Evolutionary conservation across 2,888 invertebrate genomes (phyloP), one percentile per base, ranked within the genome.

Genomic region (Hydrotaea cyrtoneurina): DNA sequence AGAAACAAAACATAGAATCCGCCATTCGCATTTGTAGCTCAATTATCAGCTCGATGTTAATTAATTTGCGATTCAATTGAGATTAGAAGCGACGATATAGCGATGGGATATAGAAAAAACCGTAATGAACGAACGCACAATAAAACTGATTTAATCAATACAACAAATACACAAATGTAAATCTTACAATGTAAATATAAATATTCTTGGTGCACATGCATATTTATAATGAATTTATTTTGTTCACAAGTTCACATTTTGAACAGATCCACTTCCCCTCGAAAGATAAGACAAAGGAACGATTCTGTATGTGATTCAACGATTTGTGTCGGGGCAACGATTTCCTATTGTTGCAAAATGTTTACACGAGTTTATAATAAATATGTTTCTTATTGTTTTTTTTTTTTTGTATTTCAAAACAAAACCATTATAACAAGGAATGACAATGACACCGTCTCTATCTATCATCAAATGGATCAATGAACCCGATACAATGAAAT

Each of bases 391-490:
- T 39, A n/a, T n/a, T n/a, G n/a, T 39, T 10, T 4, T 39, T 39
- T 39, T 10, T 50, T 1, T 50, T 50, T 50, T 50, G 50, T 50
- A n/a, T 50, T 50, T n/a, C n/a, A 50, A 15, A 50, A n/a, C n/a
- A 50, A 39, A 8, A 39, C 4, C 3, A 39, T 36, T 39, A 50
- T 15, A 59, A 59, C 26, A 23, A 59, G 21, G 26, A 59, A 19
- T n/a, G 59, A 59, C 59, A 59, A 59, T 59, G 59, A 59, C 59
- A 50, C 50, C 50, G n/a, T 13, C 15, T 4, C 11, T 21, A 19
- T 11, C 57, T 11, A 59, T 23, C 59, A 59, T 59, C 59, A 26
- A 26, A 59, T 26, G 23, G 59, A 59, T 59, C 59, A 59, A 59
- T 59, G 59, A 59, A 59, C 59, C 57, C 13, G n/a, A 2, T 59